Evolutionary conservation across 2,113 vertebrate species (phyloP).

Genomic region (Nanorana parkeri): DNA sequence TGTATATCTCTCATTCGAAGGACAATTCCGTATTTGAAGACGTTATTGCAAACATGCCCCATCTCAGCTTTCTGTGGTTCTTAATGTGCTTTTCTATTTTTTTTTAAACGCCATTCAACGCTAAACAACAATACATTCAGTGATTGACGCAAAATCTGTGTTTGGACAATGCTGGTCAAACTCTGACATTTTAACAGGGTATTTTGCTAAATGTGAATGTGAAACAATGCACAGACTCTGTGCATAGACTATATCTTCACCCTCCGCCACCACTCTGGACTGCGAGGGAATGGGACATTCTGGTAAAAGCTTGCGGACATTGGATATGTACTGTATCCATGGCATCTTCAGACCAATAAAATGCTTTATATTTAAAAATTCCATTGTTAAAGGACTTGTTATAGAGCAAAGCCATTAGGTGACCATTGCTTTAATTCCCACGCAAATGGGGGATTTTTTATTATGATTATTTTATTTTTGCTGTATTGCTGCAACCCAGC

Average conservation of each 20-base stretch:
- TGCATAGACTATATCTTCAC: slow-evolving; percentile 6
- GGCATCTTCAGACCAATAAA: neutral
- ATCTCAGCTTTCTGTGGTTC: neutral
- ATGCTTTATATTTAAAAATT: slow-evolving; percentile 7
- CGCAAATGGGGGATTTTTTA: neutral
- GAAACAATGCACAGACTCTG: slow-evolving; percentile 11
- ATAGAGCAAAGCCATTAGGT: slow-evolving; percentile 5
- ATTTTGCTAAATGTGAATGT: slow-evolving; percentile 46
- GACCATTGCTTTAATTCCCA: slow-evolving; percentile 1
- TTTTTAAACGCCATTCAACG: slow-evolving; percentile 1
- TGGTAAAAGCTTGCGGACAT: neutral
- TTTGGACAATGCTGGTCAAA: neutral
- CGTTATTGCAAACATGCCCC: neutral
- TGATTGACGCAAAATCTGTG: slow-evolving; percentile 4
- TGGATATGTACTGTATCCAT: neutral
- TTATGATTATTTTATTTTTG: too few relatives aligned
- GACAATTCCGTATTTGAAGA: neutral
- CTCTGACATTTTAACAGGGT: slow-evolving; percentile 46
- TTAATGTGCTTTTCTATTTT: neutral
- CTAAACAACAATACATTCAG: neutral
- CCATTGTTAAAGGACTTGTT: neutral
- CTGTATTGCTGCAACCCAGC: slow-evolving; percentile 30
- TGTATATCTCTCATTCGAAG: neutral
- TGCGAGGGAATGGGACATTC: slow-evolving; percentile 8
- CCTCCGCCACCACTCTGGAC: neutral